phyloP scores from a whole-genome alignment of 2,888 invertebrate genomes.

The Agrypnus murinus region DNA sequence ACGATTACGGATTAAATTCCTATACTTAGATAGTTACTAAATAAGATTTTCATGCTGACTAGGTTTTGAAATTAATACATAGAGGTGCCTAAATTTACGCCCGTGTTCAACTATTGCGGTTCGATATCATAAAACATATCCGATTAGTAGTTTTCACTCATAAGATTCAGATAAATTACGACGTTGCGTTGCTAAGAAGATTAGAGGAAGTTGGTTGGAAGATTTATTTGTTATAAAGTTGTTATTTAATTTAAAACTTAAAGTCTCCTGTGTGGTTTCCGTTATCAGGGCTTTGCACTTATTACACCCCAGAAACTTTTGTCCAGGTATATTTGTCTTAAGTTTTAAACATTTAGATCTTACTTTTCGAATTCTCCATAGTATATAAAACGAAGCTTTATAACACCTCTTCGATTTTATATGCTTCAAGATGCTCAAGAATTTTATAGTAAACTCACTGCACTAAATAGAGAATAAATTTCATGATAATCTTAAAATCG shows the following conservation, averaged over 20 bases:
- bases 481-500: no score
- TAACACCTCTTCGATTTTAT: slow-evolving; percentile 2
- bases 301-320: neutral
- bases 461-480: no score
- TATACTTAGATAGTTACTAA: neutral
- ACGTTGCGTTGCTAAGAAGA: neutral
- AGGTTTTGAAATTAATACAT: no score
- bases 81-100: no score
- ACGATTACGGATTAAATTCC: neutral
- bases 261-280: neutral
- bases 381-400: slow-evolving; percentile 1
- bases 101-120: no score
- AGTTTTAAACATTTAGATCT: neutral
- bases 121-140: no score
- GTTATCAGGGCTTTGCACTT: neutral
- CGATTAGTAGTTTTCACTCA: no score
- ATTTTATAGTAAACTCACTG: slow-evolving; percentile 3
- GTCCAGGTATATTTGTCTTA: neutral
- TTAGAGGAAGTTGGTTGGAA: neutral
- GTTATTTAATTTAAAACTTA: neutral
- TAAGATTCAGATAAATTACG: neutral
- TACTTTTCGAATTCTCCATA: neutral
- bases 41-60: no score
- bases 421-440: neutral
- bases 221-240: neutral